Percentiles rank a stretch among this genome's conserved stretches.
Evolutionary conservation across 2,113 vertebrate species (phyloP).

Genomic region (Panthera uncia): DNA sequence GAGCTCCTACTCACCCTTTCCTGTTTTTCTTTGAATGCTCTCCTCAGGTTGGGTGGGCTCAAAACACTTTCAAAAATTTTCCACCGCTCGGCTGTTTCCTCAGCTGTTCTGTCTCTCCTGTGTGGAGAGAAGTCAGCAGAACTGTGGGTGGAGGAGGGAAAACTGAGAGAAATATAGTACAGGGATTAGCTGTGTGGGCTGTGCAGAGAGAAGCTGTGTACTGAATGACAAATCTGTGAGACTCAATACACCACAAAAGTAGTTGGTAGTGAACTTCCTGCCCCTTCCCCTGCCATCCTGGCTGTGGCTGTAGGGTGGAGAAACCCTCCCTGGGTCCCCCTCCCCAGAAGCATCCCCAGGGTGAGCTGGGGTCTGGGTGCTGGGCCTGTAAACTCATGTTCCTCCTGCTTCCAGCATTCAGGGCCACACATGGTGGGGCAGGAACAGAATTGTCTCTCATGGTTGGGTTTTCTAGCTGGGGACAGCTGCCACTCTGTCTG

Average conservation of each 20-base stretch:
- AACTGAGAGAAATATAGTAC: conserved; percentile 83
- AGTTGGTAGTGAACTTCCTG: conserved; percentile 45
- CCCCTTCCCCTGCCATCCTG: not conserved
- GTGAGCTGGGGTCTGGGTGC: not conserved
- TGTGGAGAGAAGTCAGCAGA: conserved; percentile 83
- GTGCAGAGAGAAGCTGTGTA: conserved; percentile 77
- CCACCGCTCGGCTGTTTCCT: conserved; percentile 81
- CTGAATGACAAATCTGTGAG: conserved; percentile 80
- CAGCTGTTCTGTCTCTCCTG: conserved; percentile 78
- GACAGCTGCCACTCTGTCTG: not conserved
- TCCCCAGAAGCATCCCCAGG: not conserved
- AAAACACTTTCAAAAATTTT: conserved; percentile 77
- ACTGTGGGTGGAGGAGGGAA: conserved; percentile 85
- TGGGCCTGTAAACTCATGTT: not conserved
- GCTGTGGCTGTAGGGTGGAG: not conserved
- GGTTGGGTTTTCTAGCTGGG: not conserved
- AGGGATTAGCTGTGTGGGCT: conserved; percentile 82
- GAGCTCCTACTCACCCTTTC: conserved; percentile 65
- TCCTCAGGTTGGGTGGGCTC: conserved; percentile 76
- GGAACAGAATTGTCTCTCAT: not conserved
- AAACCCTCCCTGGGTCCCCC: not conserved
- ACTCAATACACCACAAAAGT: conserved; percentile 65
- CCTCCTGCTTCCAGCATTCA: not conserved
- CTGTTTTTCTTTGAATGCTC: conserved; percentile 77
- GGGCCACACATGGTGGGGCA: not conserved